A percentile compares a stretch with the other conserved stretches of the same genome.
These are phyloP conservation scores for chimpanzee (Pan troglodytes) DNA, from an alignment of 2,113 vertebrate species.

Conservation along the genomic window DNA sequence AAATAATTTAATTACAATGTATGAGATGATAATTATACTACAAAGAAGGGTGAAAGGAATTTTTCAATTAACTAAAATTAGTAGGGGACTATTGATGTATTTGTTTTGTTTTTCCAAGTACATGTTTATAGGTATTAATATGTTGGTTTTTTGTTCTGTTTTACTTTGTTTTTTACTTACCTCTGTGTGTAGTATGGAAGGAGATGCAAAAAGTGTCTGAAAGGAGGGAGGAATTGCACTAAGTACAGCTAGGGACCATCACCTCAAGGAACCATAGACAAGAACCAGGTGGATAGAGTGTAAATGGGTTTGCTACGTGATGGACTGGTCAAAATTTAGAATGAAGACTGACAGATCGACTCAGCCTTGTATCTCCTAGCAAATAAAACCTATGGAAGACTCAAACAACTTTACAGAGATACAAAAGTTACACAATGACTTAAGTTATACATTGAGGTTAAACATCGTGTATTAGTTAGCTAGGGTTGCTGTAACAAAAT, in stretches of 20 bases:
- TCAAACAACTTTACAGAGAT: neutral
- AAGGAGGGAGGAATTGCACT: too few species aligned
- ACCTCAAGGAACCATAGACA: too few species aligned
- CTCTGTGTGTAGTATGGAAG: neutral
- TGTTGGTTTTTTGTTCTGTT: neutral
- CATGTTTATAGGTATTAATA: neutral
- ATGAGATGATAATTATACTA: slow-evolving; percentile 10
- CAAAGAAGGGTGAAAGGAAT: neutral
- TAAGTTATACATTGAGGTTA: neutral
- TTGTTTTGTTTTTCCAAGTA: neutral
- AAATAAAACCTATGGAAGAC: neutral
- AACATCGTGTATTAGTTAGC: neutral
- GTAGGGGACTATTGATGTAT: neutral
- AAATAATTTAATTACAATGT: slow-evolving; percentile 41
- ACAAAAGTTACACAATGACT: neutral
- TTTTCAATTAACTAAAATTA: slow-evolving; percentile 20
- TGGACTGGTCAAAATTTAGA: neutral
- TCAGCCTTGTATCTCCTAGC: neutral
- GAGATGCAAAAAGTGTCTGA: neutral
- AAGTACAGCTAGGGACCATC: neutral
- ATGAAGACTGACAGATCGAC: neutral
- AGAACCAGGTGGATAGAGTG: neutral
- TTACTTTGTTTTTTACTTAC: neutral
- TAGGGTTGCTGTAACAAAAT: neutral
- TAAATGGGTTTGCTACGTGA: too few species aligned